phyloP scores from a whole-genome alignment of 2,113 vertebrate genomes.

The Boleophthalmus pectinirostris region DNA sequence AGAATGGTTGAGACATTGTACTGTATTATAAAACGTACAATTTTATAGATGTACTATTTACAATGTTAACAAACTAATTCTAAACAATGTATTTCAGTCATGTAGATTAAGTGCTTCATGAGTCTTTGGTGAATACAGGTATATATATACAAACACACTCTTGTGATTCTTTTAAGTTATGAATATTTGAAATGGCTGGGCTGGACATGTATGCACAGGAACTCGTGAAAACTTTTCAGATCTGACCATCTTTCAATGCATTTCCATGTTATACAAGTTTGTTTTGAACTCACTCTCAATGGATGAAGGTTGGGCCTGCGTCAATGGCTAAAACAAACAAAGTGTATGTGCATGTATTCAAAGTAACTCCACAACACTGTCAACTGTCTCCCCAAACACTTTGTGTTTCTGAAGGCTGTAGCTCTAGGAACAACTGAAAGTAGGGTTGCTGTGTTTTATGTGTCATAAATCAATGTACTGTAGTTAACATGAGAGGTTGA shows the following conservation, averaged over 20 bases:
- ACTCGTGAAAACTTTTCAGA: neutral
- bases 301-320: neutral
- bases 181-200: neutral
- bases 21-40: no score
- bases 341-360: neutral
- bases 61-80: no score
- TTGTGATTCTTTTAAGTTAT: neutral
- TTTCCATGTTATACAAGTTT: neutral
- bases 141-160: neutral
- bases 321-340: constrained; percentile 1
- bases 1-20: no score
- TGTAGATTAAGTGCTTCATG: no score
- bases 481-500: no score
- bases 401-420: neutral
- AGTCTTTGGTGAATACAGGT: no score
- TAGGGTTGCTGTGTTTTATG: neutral
- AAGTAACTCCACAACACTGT: neutral
- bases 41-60: no score
- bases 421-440: neutral
- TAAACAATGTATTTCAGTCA: no score
- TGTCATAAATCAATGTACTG: no score
- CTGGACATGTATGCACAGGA: neutral
- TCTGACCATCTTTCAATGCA: neutral
- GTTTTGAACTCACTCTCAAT: neutral
- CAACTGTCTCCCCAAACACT: neutral